Conservation (phyloP, 2,888 invertebrate species). For the Caenorhabditis becei region DNA sequence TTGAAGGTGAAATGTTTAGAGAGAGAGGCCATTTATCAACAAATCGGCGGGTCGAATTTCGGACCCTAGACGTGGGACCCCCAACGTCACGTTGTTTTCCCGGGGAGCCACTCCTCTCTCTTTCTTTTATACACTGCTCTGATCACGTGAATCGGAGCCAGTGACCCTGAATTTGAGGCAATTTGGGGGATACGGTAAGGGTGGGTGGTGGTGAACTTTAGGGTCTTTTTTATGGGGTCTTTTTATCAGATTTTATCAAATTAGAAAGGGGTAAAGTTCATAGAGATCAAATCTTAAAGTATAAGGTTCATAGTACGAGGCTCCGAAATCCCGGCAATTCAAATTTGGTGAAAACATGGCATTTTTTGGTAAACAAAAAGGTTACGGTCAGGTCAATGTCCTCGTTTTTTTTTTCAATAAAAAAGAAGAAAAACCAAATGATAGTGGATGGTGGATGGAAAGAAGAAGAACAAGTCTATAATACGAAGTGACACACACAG, state of each 20-base stretch:
- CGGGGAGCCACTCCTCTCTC: not conserved
- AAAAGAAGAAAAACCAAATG: not conserved
- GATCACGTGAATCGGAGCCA: conserved; percentile 13
- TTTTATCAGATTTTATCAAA: too few relatives aligned
- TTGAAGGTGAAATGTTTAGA: conserved; percentile 1
- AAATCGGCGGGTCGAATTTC: not conserved
- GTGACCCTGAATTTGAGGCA: conserved; percentile 1
- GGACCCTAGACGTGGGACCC: not conserved
- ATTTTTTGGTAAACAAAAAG: too few relatives aligned
- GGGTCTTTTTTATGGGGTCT: too few relatives aligned
- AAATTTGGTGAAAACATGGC: too few relatives aligned
- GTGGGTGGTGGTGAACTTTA: not conserved
- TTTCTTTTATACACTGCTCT: conserved; percentile 3
- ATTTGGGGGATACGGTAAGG: conserved; percentile 2
- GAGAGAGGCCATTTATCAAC: not conserved
- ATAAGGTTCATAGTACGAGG: too few relatives aligned
- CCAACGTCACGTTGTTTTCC: conserved; percentile 12
- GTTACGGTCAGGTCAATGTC: too few relatives aligned
- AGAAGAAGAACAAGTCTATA: conserved; percentile 53
- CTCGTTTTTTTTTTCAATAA: too few relatives aligned
- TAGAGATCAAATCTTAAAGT: too few relatives aligned
- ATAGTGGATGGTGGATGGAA: not conserved
- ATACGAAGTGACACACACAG: conserved; percentile 54
- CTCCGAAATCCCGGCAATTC: too few relatives aligned
- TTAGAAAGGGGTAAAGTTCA: too few relatives aligned